Percentiles rank a stretch among this genome's conserved stretches.
Conservation (phyloP, 2,113 vertebrate species). For the Crotalus helleri region DNA sequence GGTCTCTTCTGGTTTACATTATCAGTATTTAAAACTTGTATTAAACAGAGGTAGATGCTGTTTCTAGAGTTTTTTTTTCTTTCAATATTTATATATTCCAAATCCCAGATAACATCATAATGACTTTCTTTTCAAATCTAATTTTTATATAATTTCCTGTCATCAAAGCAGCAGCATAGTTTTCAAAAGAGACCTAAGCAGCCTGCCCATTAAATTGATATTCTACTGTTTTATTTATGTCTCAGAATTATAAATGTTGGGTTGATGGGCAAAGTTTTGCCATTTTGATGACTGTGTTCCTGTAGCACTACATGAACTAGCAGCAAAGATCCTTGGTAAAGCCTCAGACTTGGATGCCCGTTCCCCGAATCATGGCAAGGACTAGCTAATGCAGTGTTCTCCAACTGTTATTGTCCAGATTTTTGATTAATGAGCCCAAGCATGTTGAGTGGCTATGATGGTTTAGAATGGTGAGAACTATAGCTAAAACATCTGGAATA, state of each 20-base stretch:
- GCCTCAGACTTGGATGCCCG: neutral
- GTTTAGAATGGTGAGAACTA: neutral
- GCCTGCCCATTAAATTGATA: neutral
- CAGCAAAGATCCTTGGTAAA: neutral
- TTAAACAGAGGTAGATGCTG: neutral
- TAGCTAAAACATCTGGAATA: neutral
- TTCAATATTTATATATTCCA: neutral
- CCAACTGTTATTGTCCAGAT: neutral
- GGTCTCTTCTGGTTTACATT: neutral
- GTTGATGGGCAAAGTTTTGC: neutral
- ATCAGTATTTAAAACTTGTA: neutral
- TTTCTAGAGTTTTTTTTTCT: neutral
- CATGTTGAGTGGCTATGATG: neutral
- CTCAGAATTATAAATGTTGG: neutral
- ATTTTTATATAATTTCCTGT: neutral
- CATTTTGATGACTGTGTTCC: neutral
- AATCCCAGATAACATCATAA: neutral
- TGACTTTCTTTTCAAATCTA: neutral
- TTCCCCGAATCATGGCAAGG: neutral
- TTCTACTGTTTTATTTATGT: neutral
- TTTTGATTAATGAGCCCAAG: neutral
- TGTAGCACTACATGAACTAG: neutral
- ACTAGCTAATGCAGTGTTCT: neutral
- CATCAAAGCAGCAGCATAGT: neutral
- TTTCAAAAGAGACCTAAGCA: neutral